Base-by-base conservation (phyloP, 2,888 invertebrate species). In the Pristionchus entomophagus region DNA sequence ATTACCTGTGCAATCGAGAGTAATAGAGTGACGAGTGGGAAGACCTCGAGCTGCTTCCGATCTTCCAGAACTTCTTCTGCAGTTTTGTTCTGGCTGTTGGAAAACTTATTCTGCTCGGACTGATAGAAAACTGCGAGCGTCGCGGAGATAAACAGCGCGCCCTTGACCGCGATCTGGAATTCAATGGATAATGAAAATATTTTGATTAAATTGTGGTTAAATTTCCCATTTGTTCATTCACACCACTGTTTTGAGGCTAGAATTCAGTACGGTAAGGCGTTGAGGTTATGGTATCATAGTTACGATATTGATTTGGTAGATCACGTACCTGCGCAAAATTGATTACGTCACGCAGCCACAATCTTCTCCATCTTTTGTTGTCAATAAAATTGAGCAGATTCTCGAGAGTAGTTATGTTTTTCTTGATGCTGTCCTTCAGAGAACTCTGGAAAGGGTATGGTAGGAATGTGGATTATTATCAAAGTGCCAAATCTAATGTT, bases 301-400 rank as follows among this genome's bases (percentile, higher is more conserved):
- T 5, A 26, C n/a, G 77, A 12, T 38, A 14, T 53, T 10, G 56
- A 19, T 83, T 41, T 22, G 80, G 41, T 41, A 22, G 26, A 4
- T 19, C 10, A 59, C 49, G 19, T 38, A 88, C 89, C 86, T 91
- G 89, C 53, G 88, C 86, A 81, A 91, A 90, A 62, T 89, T 89
- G 77, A 91, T 90, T 22, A 91, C 88, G 59, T 91, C 91, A 35
- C 88, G 73, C 35, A 91, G 86, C 91, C 91, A 91, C 91, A 90
- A 91, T 8, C 91, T 26, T 32, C 90, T 77, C 69, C 90, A 89
- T 8, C 89, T 89, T 80, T 91, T 91, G 65, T 89, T 88, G 84
- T 91, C 91, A 32, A 91, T 88, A 87, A 89, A 91, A 51, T 88
- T 88, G 83, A 91, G 88, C 26, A 90, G 83, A 38, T 88, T 88